These are phyloP conservation scores for Mantis religiosa DNA, from an alignment of 2,888 invertebrate species.

Conservation along the genomic window DNA sequence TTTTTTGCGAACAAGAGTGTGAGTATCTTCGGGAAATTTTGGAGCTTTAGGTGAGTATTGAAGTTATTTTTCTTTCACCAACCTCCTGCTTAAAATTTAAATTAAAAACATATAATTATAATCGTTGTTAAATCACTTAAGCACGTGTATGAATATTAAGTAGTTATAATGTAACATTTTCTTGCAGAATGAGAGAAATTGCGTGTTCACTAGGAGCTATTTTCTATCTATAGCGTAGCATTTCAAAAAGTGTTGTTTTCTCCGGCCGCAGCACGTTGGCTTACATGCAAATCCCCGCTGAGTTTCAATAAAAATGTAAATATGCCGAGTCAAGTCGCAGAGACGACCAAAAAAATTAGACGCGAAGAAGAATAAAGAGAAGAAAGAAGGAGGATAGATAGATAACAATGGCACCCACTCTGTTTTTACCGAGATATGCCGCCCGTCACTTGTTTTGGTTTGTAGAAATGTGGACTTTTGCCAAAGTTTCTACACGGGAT, in stretches of 20 bases:
- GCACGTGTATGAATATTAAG: too few species aligned
- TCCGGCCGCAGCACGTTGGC: constrained; percentile 4
- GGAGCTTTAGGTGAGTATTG: too few species aligned
- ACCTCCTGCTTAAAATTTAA: too few species aligned
- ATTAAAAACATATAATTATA: too few species aligned
- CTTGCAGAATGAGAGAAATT: not conserved
- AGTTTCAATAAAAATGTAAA: constrained; percentile 49
- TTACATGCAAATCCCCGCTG: constrained; percentile 33
- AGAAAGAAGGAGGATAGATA: not conserved
- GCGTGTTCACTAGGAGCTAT: not conserved
- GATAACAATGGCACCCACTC: not conserved
- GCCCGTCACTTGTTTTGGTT: not conserved
- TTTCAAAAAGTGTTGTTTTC: constrained; percentile 9
- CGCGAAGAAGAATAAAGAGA: not conserved
- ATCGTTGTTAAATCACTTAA: too few species aligned
- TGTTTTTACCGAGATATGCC: not conserved
- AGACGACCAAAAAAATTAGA: not conserved
- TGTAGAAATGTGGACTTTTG: not conserved
- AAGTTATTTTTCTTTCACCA: too few species aligned
- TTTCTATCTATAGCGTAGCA: constrained; percentile 26
- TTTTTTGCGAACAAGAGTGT: too few species aligned
- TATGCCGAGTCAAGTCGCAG: constrained; percentile 39
- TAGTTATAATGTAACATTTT: too few species aligned
- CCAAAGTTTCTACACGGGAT: not conserved
- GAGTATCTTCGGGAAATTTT: too few species aligned